phyloP scores from a whole-genome alignment of 2,113 vertebrate species.

The Orcinus orca region DNA sequence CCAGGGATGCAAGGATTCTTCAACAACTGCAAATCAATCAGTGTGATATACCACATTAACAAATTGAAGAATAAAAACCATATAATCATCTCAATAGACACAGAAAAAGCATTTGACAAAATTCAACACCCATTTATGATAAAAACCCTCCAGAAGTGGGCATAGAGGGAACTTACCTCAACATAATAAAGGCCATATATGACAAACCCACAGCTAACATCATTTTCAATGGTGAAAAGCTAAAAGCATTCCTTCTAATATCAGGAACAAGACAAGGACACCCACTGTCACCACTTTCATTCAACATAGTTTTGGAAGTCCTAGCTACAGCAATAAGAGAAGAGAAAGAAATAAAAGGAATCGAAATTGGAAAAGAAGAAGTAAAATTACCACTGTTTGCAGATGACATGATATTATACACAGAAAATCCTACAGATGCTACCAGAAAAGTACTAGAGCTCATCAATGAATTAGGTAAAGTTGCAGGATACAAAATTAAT shows the following conservation, averaged over 20 bases:
- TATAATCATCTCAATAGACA: background rate
- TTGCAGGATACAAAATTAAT: background rate
- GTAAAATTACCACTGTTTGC: background rate
- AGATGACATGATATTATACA: background rate
- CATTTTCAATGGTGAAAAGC: background rate
- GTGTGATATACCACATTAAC: background rate
- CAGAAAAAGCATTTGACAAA: background rate
- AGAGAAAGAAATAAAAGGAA: background rate
- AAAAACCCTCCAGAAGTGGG: background rate
- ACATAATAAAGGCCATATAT: background rate
- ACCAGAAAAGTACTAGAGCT: background rate
- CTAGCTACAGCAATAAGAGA: background rate
- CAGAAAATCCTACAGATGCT: background rate
- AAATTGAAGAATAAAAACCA: background rate
- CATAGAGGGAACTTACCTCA: background rate
- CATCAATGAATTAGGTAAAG: background rate
- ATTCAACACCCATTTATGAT: background rate
- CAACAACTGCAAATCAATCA: background rate
- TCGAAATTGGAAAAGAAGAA: background rate
- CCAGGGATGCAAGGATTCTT: background rate
- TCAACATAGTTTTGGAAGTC: background rate
- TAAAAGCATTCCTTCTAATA: background rate
- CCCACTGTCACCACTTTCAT: background rate
- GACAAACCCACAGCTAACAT: background rate
- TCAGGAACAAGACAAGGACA: background rate